Percentiles rank a stretch among this genome's conserved stretches.
Evolutionary conservation across 2,797 vertebrate species (phyloP).

Genomic region (Micropoecilia bifurca): DNA sequence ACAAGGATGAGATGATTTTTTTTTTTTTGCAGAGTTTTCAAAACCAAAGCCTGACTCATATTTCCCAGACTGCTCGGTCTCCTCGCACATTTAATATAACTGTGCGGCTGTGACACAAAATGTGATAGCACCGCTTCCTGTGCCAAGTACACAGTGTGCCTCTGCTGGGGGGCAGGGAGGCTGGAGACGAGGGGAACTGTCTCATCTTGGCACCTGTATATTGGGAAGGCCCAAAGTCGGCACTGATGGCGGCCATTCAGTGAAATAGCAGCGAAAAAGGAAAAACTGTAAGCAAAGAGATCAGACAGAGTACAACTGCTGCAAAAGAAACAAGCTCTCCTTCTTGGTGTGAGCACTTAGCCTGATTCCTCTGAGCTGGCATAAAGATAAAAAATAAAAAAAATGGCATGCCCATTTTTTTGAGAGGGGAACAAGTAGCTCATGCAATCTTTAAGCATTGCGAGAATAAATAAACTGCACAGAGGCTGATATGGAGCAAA

Average conservation of each 20-base stretch:
- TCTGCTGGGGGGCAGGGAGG: conserved; percentile 27
- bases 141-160: conserved; percentile 72
- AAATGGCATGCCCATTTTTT: neutral
- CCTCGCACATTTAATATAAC: conserved; percentile 68
- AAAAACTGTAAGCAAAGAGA: conserved; percentile 39
- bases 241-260: conserved; percentile 40
- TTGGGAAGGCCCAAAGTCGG: conserved; percentile 46
- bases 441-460: neutral
- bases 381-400: neutral
- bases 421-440: neutral
- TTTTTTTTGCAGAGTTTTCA: conserved; percentile 36
- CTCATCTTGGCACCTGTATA: conserved; percentile 52
- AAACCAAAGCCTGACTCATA: conserved; percentile 64
- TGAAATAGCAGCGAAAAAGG: conserved; percentile 28
- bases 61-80: conserved; percentile 65
- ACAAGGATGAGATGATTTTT: conserved; percentile 50
- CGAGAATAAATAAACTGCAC: neutral
- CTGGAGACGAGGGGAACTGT: conserved; percentile 49
- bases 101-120: conserved; percentile 67
- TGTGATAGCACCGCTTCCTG: conserved; percentile 70
- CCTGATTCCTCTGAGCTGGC: neutral
- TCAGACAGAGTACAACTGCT: neutral
- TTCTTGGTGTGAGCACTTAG: neutral
- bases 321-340: neutral
- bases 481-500: neutral